These are phyloP conservation scores for Heliocidaris erythrogramma DNA, from an alignment of 35 echinoderm and acorn worm genomes.

Conservation along the genomic window DNA sequence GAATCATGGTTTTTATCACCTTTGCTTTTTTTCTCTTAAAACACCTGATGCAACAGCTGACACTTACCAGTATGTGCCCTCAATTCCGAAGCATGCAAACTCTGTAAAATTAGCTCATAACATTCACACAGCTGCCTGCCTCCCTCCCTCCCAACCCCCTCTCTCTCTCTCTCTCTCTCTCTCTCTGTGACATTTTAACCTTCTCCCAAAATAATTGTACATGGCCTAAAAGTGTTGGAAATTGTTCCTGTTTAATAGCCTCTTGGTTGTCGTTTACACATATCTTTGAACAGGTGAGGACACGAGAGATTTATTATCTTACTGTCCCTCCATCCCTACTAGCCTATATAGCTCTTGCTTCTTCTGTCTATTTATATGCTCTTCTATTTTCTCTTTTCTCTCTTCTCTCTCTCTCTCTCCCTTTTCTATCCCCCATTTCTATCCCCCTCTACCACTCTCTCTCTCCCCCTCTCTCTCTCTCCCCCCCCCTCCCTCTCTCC, in stretches of 20 bases:
- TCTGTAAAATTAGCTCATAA: neutral
- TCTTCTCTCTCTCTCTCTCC: too few relatives aligned
- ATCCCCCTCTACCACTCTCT: too few relatives aligned
- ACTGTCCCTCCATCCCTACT: neutral
- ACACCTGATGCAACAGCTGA: neutral
- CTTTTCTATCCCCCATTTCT: too few relatives aligned
- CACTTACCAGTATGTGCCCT: neutral
- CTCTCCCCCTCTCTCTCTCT: too few relatives aligned
- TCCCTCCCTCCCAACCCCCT: too few relatives aligned
- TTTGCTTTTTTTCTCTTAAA: neutral
- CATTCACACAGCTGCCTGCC: neutral
- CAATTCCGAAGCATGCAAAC: neutral
- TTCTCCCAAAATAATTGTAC: neutral
- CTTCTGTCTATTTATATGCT: too few relatives aligned
- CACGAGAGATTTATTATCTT: neutral
- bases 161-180: neutral
- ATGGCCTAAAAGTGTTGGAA: neutral
- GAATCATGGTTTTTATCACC: too few relatives aligned
- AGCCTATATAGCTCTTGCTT: too few relatives aligned
- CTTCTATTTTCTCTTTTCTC: too few relatives aligned
- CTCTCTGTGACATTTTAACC: neutral
- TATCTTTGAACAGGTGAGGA: neutral
- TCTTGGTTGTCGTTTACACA: neutral
- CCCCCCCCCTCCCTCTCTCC: too few relatives aligned
- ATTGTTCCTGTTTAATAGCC: constrained; percentile 2